phyloP scores from a whole-genome alignment of 2,888 invertebrate genomes.

The Cephus sareptanus region DNA sequence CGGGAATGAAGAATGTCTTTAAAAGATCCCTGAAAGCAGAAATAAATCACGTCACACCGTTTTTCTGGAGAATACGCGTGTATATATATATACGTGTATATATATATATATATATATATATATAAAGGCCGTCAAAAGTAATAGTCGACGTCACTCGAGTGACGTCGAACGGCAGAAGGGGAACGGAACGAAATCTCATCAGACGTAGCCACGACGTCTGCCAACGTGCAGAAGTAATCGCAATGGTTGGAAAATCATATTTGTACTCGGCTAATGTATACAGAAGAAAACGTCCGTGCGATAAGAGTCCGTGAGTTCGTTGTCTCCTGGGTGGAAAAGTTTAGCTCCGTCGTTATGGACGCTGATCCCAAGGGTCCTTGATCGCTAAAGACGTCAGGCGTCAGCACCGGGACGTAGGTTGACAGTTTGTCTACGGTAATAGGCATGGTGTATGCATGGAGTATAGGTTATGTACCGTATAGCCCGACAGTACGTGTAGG shows the following conservation, averaged over 20 bases:
- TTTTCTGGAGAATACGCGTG: slow-evolving; percentile 12
- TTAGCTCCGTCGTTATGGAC: not conserved
- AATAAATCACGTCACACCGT: slow-evolving; percentile 45
- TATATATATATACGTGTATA: not conserved
- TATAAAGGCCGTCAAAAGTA: slow-evolving; percentile 47
- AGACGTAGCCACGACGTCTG: not conserved
- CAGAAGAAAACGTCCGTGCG: not conserved
- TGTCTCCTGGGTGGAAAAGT: not conserved
- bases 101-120: slow-evolving; percentile 22
- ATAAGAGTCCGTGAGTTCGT: not conserved
- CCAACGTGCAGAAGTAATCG: not conserved
- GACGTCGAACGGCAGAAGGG: slow-evolving; percentile 13
- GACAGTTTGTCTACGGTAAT: not conserved
- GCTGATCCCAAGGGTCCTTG: not conserved
- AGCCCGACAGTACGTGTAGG: not conserved
- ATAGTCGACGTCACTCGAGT: slow-evolving; percentile 39
- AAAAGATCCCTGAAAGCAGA: slow-evolving; percentile 39
- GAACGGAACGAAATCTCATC: slow-evolving; percentile 6
- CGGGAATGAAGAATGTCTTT: slow-evolving; percentile 29
- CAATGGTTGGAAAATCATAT: not conserved
- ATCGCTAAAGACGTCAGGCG: not conserved
- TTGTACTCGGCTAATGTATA: not conserved
- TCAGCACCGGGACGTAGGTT: not conserved
- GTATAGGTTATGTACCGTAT: not conserved
- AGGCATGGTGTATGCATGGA: not conserved